Evolutionary conservation across 2,113 vertebrate genomes (phyloP).

Genomic region (Campylomormyrus numenius): DNA sequence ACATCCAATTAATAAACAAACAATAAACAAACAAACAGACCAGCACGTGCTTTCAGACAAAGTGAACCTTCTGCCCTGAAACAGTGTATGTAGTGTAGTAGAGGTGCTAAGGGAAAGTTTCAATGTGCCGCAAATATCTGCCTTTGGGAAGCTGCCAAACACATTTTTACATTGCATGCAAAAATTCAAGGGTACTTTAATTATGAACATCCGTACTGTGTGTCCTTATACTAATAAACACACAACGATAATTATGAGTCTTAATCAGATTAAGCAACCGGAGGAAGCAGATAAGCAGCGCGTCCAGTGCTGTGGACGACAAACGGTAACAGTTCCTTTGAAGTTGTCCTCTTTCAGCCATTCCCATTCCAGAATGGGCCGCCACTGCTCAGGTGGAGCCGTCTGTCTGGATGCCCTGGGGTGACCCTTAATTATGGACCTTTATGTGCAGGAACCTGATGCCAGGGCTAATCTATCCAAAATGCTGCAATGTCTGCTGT

Average conservation of each 20-base stretch:
- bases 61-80: neutral
- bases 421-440: neutral
- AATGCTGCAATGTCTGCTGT: neutral
- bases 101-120: neutral
- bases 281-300: conserved; percentile 21
- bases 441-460: neutral
- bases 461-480: neutral
- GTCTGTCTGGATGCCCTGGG: neutral
- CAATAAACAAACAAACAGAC: too few species aligned
- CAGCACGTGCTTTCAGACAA: neutral
- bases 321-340: conserved; percentile 36
- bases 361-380: neutral
- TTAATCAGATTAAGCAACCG: conserved; percentile 30
- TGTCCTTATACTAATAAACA: neutral
- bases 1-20: too few species aligned
- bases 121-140: neutral
- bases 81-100: neutral
- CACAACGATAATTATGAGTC: conserved; percentile 11
- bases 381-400: neutral
- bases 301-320: conserved; percentile 20
- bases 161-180: neutral
- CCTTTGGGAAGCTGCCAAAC: neutral
- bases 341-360: neutral
- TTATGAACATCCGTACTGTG: neutral
- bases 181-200: neutral